phyloP scores from a whole-genome alignment of 2,113 vertebrate species.

The Macquaria australasica region DNA sequence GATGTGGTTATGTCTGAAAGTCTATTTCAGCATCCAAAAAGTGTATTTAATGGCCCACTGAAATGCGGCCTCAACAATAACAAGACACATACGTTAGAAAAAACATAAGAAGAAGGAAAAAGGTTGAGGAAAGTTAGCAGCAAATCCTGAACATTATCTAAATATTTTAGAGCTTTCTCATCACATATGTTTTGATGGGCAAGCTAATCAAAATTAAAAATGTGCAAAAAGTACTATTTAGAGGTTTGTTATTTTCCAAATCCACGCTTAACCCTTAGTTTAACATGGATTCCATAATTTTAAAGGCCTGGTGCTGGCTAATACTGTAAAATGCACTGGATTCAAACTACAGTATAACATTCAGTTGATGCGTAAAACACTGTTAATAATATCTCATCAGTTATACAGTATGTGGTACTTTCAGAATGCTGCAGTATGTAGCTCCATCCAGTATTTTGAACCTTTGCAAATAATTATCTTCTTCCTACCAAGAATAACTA shows the following conservation, averaged over 20 bases:
- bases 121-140: not conserved
- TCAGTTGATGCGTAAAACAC: not conserved
- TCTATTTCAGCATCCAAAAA: conserved; percentile 20
- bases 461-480: not conserved
- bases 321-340: not conserved
- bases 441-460: not conserved
- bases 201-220: not conserved
- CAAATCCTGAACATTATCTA: not conserved
- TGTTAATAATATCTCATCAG: not conserved
- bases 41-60: not conserved
- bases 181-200: not conserved
- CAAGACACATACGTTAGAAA: not conserved
- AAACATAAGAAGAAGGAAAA: not conserved
- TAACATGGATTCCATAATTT: not conserved
- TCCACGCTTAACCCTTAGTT: not conserved
- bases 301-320: not conserved
- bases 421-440: not conserved
- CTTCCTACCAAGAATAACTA: not conserved
- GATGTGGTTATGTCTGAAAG: not conserved
- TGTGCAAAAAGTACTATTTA: not conserved
- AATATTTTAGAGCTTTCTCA: conserved; percentile 2
- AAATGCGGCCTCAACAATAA: not conserved
- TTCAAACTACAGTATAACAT: not conserved
- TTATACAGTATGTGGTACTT: not conserved
- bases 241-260: not conserved